These are phyloP conservation scores for Bilobella aurantiaca DNA, from an alignment of 1,140 invertebrate species.

Conservation along the genomic window DNA sequence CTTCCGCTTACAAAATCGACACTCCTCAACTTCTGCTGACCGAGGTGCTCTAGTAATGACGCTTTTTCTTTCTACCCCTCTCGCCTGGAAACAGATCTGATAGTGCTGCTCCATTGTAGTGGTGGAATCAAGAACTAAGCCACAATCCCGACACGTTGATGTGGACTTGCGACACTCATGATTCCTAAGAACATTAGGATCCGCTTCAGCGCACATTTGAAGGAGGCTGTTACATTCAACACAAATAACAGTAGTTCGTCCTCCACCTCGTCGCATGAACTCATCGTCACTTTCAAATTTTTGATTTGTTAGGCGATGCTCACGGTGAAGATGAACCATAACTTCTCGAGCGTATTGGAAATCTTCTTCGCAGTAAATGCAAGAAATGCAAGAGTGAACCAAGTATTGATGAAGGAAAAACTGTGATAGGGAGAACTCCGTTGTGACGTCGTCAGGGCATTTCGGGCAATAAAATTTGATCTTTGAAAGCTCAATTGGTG, in stretches of 20 bases:
- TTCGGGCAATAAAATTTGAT: background rate
- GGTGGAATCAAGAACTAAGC: slow-evolving; percentile 1
- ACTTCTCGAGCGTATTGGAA: slow-evolving; percentile 27
- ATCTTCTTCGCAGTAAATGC: slow-evolving; percentile 22
- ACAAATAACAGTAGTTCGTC: slow-evolving; percentile 17
- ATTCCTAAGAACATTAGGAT: slow-evolving; percentile 3
- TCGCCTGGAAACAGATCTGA: too few relatives aligned
- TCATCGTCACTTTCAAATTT: slow-evolving; percentile 15
- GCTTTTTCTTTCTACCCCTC: too few relatives aligned
- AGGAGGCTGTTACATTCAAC: slow-evolving; percentile 25
- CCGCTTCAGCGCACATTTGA: background rate
- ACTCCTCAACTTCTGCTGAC: background rate
- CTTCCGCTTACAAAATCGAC: background rate
- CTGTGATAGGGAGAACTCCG: background rate
- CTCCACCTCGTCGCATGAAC: slow-evolving; percentile 14
- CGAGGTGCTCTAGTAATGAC: background rate
- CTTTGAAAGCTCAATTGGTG: background rate
- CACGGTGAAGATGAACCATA: slow-evolving; percentile 26
- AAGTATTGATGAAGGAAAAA: slow-evolving; percentile 18
- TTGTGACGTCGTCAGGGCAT: background rate
- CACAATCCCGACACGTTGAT: slow-evolving; percentile 24
- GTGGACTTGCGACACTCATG: slow-evolving; percentile 22
- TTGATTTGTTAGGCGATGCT: slow-evolving; percentile 18
- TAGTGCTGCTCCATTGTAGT: slow-evolving; percentile 15
- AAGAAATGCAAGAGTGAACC: slow-evolving; percentile 16